These are phyloP conservation scores for Geopemphigus sp. DNA, from an alignment of 1,140 invertebrate genomes.

Conservation along the genomic window DNA sequence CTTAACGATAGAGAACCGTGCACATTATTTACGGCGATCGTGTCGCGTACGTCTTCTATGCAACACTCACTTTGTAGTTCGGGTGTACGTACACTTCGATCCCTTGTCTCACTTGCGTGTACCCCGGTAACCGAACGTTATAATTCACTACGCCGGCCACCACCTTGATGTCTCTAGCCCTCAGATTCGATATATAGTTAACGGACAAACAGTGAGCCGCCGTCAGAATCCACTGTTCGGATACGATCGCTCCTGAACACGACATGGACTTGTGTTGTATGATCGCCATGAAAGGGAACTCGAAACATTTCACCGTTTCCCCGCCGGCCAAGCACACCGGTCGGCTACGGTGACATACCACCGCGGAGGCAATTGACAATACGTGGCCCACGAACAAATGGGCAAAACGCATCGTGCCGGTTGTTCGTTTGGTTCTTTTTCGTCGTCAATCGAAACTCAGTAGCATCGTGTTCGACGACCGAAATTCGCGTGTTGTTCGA, in stretches of 20 bases:
- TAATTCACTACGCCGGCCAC: constrained; percentile 33
- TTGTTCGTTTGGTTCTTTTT: too few relatives aligned
- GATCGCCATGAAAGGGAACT: constrained; percentile 29
- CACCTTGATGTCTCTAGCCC: constrained; percentile 3
- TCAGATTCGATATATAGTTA: constrained; percentile 39
- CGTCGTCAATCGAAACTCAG: not conserved
- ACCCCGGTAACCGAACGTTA: not conserved
- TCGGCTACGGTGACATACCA: not conserved
- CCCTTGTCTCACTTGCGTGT: constrained; percentile 48
- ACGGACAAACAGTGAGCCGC: constrained; percentile 50
- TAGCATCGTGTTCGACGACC: not conserved
- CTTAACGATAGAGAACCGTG: constrained; percentile 3
- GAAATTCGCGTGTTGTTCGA: not conserved
- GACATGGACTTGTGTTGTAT: constrained; percentile 21
- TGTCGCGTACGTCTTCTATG: too few relatives aligned
- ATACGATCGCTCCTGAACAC: constrained; percentile 37
- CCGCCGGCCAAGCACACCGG: constrained; percentile 7
- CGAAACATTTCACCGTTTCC: not conserved
- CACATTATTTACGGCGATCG: too few relatives aligned
- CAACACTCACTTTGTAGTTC: not conserved
- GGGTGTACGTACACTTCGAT: constrained; percentile 51
- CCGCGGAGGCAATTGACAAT: not conserved
- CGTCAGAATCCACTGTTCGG: constrained; percentile 49
- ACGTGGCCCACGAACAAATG: not conserved
- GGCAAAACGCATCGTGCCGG: constrained; percentile 3